Base-by-base conservation (phyloP, 2,888 invertebrate genomes). In the Caenorhabditis sp. region DNA sequence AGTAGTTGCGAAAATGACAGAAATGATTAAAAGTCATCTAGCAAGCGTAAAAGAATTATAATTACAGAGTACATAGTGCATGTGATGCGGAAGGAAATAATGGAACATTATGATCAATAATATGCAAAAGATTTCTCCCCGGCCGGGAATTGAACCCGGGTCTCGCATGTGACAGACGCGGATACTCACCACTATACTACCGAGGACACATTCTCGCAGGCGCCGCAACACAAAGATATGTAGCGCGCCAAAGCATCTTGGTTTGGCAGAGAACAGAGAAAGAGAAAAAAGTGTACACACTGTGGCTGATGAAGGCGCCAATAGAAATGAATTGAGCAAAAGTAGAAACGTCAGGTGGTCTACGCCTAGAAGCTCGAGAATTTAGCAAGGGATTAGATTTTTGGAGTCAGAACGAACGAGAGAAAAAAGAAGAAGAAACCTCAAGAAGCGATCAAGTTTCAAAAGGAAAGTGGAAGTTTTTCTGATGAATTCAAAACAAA, bases 101-200 rank as follows among this genome's bases (percentile, higher is more conserved):
- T 58, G 44, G 53, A 56, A 55, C 15, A 18, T 9, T 35, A 13
- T 26, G 6, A 53, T 18, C n/a, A 5, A 28, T n/a, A 20, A 44
- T 18, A 24, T n/a, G 20, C 9, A 80, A 80, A 80, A 74, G 65
- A 74, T 65, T 83, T 83, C 83, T 83, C 83, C 80, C 83, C 83
- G 85, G 86, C 85, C 85, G 85, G 85, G 85, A 84, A 84, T 85
- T 83, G 87, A 85, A 87, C 82, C 82, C 83, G 84, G 82, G 83
- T 83, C 83, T 84, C 84, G 83, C 83, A 86, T 85, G 85, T 86
- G 85, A 86, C 85, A 86, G 87, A 81, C 86, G 83, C 84, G 83
- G 80, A 86, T 85, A 86, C 85, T 85, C 78, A 84, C 84, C 84
- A 84, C 84, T 85, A 87, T 85, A 83, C 82, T 83, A 85, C 83